phyloP scores from a whole-genome alignment of 2,797 vertebrate genomes.

The Lithobates sylvaticus region DNA sequence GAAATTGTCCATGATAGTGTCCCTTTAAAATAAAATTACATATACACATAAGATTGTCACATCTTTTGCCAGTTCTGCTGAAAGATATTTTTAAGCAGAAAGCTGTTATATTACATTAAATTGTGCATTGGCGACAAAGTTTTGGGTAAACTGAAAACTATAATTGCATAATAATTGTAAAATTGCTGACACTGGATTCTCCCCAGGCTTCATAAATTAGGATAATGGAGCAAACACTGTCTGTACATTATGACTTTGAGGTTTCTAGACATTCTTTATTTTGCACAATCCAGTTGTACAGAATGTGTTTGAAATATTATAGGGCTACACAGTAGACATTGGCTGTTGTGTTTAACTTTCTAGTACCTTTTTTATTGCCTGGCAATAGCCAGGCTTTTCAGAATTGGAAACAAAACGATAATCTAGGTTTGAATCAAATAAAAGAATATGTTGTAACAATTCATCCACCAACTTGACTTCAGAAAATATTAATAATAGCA shows the following conservation, averaged over 20 bases:
- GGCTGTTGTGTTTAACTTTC: constrained; percentile 20
- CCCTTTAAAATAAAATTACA: not conserved
- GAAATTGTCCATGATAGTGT: not conserved
- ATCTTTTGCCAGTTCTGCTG: not conserved
- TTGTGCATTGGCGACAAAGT: constrained; percentile 48
- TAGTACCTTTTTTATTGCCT: constrained; percentile 39
- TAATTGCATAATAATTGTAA: constrained; percentile 54
- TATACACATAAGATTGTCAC: not conserved
- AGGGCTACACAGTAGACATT: constrained; percentile 39
- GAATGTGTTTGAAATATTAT: constrained; percentile 49
- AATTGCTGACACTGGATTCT: constrained; percentile 54
- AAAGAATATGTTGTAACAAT: constrained; percentile 12
- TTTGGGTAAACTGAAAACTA: constrained; percentile 45
- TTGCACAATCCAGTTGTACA: constrained; percentile 32
- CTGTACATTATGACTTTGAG: constrained; percentile 50
- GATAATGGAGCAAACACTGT: constrained; percentile 49
- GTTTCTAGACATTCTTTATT: constrained; percentile 45
- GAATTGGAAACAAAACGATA: constrained; percentile 22
- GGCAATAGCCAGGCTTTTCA: constrained; percentile 24
- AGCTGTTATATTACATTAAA: constrained; percentile 47
- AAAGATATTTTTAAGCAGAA: not conserved
- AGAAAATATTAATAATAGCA: constrained; percentile 22
- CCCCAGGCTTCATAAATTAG: constrained; percentile 52
- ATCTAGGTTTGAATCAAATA: constrained; percentile 47
- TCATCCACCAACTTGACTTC: constrained; percentile 21